Evolutionary conservation across 1,140 invertebrate species (phyloP), one percentile per base, ranked within the genome.

Genomic region (Drosophila kurseongensis): DNA sequence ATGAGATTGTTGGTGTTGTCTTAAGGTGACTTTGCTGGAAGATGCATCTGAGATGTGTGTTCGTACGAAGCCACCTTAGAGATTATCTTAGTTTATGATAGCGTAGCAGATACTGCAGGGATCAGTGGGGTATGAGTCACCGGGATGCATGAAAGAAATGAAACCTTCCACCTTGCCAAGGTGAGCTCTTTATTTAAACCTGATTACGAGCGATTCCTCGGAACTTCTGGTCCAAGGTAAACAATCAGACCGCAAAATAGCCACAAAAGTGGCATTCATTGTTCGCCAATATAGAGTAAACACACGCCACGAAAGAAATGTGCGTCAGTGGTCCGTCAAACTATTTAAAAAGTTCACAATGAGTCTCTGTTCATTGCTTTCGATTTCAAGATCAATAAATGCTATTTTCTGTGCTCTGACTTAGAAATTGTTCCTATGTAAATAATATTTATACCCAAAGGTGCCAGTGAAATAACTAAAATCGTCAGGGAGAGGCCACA

Each of bases 1-100:
- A 80, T 84, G 80, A 80, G 72, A 67, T 83, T 69, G 48, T 48
- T 71, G 50, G 41, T 71, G 51, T 67, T 66, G 61, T 67, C 63
- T 50, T 66, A 27, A 18, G 63, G 63, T 50, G 60, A 66, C 63
- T 66, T 14, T 45, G 18, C 45, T 27, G 32, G 13, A 23, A 42
- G 51, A 57, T 57, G 52, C 36, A 51, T 47, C 23, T 13, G 16
- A 18, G 50, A 32, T 40, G 44, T 16, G 12, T 32, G 7, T 16
- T 5, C 12, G 29, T 32, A n/a, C 16, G 40, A 8, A 42, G 47
- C 42, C 51, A 13, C 76, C 67, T 56, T 32, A 79, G 57, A 66
- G 60, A 78, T 45, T 51, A 45, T 42, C 45, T 32, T 38, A 67
- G 50, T 48, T 48, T 29, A 59, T 57, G 41, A 67, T 67, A 67